phyloP scores from a whole-genome alignment of 2,888 invertebrate genomes.

The Aspidapion aeneum region DNA sequence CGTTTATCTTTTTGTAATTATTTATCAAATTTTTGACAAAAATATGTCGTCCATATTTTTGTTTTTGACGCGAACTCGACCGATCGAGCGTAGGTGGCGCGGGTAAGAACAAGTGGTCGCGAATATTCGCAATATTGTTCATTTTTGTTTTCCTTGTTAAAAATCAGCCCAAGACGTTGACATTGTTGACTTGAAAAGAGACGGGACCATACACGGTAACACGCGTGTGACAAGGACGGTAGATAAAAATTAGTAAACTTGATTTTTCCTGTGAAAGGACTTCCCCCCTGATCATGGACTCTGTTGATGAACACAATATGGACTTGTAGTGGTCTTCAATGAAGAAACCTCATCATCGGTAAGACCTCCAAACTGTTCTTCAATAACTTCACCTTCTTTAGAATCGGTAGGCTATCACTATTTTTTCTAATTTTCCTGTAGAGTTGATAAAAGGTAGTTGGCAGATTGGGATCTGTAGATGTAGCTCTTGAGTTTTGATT shows the following conservation, averaged over 20 bases:
- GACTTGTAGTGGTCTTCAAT: constrained; percentile 28
- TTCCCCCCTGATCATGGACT: neutral
- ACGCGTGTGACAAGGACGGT: too few relatives aligned
- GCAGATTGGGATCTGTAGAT: too few relatives aligned
- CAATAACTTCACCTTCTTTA: neutral
- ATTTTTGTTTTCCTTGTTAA: too few relatives aligned
- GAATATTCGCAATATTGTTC: neutral
- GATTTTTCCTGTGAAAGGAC: too few relatives aligned
- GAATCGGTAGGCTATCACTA: constrained; percentile 9
- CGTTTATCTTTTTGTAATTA: neutral
- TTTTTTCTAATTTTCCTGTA: constrained; percentile 5
- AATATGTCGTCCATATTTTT: constrained; percentile 33
- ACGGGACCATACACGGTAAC: too few relatives aligned
- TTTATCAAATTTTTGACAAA: constrained; percentile 32
- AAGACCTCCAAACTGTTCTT: constrained; percentile 24
- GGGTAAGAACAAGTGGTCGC: neutral
- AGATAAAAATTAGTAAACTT: too few relatives aligned
- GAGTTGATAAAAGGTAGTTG: too few relatives aligned
- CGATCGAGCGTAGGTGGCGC: neutral
- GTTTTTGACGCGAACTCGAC: neutral
- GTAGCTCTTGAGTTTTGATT: too few relatives aligned
- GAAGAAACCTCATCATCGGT: constrained; percentile 42
- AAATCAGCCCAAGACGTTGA: too few relatives aligned
- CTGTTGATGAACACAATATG: neutral
- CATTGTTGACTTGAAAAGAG: too few relatives aligned